Conservation (phyloP, 2,888 invertebrate species). For the Tromatobia lineatoria region DNA sequence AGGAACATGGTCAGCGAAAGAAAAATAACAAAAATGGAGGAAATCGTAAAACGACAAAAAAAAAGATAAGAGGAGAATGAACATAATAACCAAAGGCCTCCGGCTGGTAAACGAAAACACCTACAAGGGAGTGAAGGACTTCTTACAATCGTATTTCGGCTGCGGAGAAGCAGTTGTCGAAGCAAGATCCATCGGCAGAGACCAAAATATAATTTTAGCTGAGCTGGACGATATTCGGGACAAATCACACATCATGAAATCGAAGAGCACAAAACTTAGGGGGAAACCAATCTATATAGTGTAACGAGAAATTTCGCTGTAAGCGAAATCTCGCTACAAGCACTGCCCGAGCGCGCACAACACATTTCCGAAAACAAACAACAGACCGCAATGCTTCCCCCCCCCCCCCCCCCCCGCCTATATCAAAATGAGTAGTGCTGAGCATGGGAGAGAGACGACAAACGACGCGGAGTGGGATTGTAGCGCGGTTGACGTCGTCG, state of each 20-base stretch:
- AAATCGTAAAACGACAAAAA: conserved; percentile 11
- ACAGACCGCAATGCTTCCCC: too few species aligned
- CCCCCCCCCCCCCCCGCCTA: too few species aligned
- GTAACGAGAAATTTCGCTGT: too few species aligned
- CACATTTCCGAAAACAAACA: too few species aligned
- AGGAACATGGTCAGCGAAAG: background rate
- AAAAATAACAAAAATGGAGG: conserved; percentile 13
- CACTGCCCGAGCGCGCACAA: too few species aligned
- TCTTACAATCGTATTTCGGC: background rate
- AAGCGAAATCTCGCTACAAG: too few species aligned
- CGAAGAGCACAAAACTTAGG: conserved; percentile 10
- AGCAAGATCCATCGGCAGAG: background rate
- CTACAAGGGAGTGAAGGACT: background rate
- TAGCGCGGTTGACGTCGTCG: too few species aligned
- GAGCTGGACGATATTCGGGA: background rate
- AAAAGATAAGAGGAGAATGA: background rate
- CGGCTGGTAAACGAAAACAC: background rate
- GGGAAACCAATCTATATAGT: conserved; percentile 14
- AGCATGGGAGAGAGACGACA: too few species aligned
- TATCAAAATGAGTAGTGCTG: too few species aligned
- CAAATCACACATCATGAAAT: conserved; percentile 7
- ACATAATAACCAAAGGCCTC: conserved; percentile 5
- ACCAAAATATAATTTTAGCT: background rate
- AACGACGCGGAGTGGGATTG: too few species aligned
- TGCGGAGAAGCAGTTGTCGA: conserved; percentile 4